Conservation (phyloP, 2,113 vertebrate genomes). For the Columbina picui region DNA sequence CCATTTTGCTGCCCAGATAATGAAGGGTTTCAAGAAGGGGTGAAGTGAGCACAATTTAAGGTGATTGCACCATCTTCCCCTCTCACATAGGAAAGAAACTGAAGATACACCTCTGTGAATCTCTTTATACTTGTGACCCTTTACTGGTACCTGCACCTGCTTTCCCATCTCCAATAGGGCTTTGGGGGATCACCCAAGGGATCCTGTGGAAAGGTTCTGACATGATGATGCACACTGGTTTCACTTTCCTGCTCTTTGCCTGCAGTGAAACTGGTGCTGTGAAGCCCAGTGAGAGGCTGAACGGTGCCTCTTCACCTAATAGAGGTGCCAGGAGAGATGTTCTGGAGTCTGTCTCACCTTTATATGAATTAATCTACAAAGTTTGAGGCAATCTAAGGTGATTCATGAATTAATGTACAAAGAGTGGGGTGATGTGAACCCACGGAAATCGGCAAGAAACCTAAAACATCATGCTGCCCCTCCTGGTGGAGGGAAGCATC, state of each 20-base stretch:
- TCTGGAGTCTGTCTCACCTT: not conserved
- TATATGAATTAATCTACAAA: not conserved
- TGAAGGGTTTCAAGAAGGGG: not conserved
- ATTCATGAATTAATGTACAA: no score
- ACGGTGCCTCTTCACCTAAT: not conserved
- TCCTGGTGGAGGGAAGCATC: not conserved
- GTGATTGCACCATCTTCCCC: not conserved
- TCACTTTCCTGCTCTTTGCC: not conserved
- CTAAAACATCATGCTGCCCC: not conserved
- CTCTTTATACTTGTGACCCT: rapidly evolving
- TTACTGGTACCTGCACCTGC: not conserved
- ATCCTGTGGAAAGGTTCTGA: not conserved
- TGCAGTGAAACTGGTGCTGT: not conserved
- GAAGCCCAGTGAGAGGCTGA: not conserved
- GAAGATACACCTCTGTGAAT: not conserved
- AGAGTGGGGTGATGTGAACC: not conserved
- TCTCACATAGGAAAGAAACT: not conserved
- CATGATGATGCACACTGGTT: rapidly evolving
- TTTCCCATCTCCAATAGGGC: rapidly evolving
- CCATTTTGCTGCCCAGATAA: not conserved
- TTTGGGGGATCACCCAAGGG: not conserved
- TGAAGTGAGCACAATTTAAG: not conserved
- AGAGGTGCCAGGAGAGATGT: not conserved
- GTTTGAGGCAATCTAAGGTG: no score
- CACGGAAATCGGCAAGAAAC: not conserved